A percentile compares a stretch with the other conserved stretches of the same genome.
Evolutionary conservation across 2,797 vertebrate genomes (phyloP).

Genomic region (Echeneis naucrates): DNA sequence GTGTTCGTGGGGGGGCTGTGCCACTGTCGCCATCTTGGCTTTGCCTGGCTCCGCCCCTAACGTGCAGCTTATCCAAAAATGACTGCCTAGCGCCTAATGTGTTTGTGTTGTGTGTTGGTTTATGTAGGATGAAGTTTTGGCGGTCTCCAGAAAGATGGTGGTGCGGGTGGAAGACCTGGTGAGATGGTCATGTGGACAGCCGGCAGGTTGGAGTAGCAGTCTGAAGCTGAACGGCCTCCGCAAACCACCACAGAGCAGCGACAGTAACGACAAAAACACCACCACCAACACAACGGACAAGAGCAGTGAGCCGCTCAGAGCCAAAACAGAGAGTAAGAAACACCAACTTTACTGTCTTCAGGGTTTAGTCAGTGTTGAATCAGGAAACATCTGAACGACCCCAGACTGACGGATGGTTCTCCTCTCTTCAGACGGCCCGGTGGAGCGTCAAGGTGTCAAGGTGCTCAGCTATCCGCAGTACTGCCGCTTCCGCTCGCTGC

Average conservation of each 20-base stretch:
- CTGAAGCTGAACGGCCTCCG: conserved; percentile 45
- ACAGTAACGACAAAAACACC: neutral
- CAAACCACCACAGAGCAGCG: conserved; percentile 23
- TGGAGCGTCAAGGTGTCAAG: conserved; percentile 62
- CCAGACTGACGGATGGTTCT: neutral
- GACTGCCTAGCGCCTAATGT: neutral
- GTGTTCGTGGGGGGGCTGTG: too few species aligned
- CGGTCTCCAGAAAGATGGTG: conserved; percentile 86
- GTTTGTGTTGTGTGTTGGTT: conserved; percentile 26
- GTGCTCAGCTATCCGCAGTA: conserved; percentile 89
- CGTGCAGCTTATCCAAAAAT: too few species aligned
- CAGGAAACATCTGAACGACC: too few species aligned
- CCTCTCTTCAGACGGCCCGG: conserved; percentile 28
- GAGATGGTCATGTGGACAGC: conserved; percentile 80
- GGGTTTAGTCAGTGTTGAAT: too few species aligned
- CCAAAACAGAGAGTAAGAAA: conserved; percentile 63
- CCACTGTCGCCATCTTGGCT: too few species aligned
- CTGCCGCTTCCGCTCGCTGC: conserved; percentile 86
- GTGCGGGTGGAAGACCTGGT: conserved; percentile 85
- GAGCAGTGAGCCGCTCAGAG: conserved; percentile 40
- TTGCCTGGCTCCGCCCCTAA: too few species aligned
- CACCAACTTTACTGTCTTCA: too few species aligned
- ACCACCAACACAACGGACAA: neutral
- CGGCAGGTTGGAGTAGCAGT: conserved; percentile 67
- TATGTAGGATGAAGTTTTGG: conserved; percentile 85